Conservation (phyloP, 2,888 invertebrate species). For the Pedicia rivosa region DNA sequence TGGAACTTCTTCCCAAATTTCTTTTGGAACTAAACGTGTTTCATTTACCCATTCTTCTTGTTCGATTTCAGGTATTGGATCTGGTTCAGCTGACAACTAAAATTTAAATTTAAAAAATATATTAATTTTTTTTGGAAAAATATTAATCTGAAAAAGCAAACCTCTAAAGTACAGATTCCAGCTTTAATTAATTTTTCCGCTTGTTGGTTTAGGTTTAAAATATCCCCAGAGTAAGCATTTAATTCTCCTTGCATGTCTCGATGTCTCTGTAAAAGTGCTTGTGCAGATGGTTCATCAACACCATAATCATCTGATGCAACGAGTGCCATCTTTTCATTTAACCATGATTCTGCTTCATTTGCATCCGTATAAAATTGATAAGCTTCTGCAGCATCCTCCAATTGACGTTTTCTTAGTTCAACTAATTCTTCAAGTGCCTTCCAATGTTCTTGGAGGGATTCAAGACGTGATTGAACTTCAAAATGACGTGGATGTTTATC, state of each 20-base stretch:
- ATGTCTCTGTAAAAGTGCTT: conserved; percentile 75
- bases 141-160: too few relatives aligned
- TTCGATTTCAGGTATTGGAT: conserved; percentile 37
- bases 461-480: conserved; percentile 68
- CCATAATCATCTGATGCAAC: conserved; percentile 84
- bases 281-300: conserved; percentile 79
- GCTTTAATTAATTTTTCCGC: conserved; percentile 59
- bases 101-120: conserved; percentile 3
- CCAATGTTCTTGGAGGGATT: conserved; percentile 74
- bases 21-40: conserved; percentile 69
- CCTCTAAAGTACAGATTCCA: conserved; percentile 46
- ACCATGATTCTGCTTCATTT: conserved; percentile 95
- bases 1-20: conserved; percentile 85
- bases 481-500: conserved; percentile 67
- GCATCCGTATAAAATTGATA: conserved; percentile 96
- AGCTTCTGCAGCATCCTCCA: conserved; percentile 81
- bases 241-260: conserved; percentile 77
- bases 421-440: conserved; percentile 72
- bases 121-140: not conserved
- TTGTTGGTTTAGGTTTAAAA: conserved; percentile 62
- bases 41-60: conserved; percentile 66
- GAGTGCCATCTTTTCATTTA: conserved; percentile 87
- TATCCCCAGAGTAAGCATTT: conserved; percentile 73
- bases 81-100: conserved; percentile 47
- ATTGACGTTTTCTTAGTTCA: conserved; percentile 51